Evolutionary conservation across 92 coral and sea anemone genomes (phyloP), one percentile per base, ranked within the genome.

Genomic region (Palythoa grandis): DNA sequence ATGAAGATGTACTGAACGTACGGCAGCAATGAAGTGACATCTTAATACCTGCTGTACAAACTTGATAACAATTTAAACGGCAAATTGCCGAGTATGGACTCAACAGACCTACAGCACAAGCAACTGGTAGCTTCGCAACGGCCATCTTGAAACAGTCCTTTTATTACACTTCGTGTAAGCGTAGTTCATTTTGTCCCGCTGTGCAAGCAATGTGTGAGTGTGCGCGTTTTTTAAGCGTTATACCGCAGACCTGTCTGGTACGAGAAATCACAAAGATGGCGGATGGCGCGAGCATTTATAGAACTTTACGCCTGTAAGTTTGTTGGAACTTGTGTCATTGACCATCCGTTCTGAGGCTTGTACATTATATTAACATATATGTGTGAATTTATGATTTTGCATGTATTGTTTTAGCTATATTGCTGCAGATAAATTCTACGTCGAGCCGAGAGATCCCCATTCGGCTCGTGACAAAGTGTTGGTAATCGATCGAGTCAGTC

Each of bases 401-500:
- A 10, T 35, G 11, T 80, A 70, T 66, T 68, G 78, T 56, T 86
- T 52, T 48, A 96, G 99, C 88, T 95, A 96, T 76, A 96, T 93
- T 58, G 91, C 97, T 70, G 93, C 96, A 68, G 99, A 96, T 75
- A 96, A 96, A 82, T 96, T 96, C 86, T 94, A 91, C 78, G 71
- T 96, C 24, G 99, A 96, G 89, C 99, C 99, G 7, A 83, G 95
- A 76, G 99, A 95, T 85, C 91, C 89, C 72, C 95, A 93, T 3
- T 90, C 96, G 3, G 88, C 88, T 13, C 94, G 98, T 10, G 98
- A 94, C 76, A 93, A 96, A 78, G 94, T 94, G 10, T 84, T 96
- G 82, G 96, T 94, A 79, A 90, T 96, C 43, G 99, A 96, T 86
- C 95, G 99, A 25, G 96, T 96, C 4, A 94, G 95, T 43, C 99